phyloP scores from a whole-genome alignment of 2,888 invertebrate species.

The Acrocera orbiculus region DNA sequence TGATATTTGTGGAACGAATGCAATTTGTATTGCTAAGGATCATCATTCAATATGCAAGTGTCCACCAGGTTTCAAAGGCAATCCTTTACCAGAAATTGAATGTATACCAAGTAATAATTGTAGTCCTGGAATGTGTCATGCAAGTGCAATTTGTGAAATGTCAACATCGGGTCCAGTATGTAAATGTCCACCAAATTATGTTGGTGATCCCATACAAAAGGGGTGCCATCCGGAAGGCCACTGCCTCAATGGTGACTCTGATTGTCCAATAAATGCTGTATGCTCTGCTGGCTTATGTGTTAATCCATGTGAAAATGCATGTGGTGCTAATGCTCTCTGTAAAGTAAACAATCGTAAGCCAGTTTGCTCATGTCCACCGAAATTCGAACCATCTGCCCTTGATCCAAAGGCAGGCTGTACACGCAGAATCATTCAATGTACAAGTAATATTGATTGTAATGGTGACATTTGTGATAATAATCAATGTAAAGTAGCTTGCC shows the following conservation, averaged over 20 bases:
- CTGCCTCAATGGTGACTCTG: constrained; percentile 51
- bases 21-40: constrained; percentile 73
- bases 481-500: constrained; percentile 69
- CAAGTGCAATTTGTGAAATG: constrained; percentile 59
- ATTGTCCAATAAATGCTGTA: constrained; percentile 57
- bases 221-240: constrained; percentile 67
- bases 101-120: constrained; percentile 57
- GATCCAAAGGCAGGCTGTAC: constrained; percentile 52
- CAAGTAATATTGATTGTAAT: constrained; percentile 54
- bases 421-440: constrained; percentile 47
- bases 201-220: constrained; percentile 55
- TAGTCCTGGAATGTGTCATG: constrained; percentile 62
- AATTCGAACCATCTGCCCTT: constrained; percentile 50
- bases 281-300: constrained; percentile 55
- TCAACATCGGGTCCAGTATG: constrained; percentile 52
- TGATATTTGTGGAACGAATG: constrained; percentile 69
- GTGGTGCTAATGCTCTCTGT: constrained; percentile 67
- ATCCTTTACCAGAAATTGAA: constrained; percentile 69
- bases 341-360: constrained; percentile 58
- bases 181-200: constrained; percentile 54
- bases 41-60: constrained; percentile 72
- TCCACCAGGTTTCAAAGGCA: constrained; percentile 62
- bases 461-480: constrained; percentile 64
- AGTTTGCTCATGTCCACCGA: constrained; percentile 60
- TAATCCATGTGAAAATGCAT: constrained; percentile 66